Conservation (phyloP, 2,113 vertebrate species). For the Aix galericulata region DNA sequence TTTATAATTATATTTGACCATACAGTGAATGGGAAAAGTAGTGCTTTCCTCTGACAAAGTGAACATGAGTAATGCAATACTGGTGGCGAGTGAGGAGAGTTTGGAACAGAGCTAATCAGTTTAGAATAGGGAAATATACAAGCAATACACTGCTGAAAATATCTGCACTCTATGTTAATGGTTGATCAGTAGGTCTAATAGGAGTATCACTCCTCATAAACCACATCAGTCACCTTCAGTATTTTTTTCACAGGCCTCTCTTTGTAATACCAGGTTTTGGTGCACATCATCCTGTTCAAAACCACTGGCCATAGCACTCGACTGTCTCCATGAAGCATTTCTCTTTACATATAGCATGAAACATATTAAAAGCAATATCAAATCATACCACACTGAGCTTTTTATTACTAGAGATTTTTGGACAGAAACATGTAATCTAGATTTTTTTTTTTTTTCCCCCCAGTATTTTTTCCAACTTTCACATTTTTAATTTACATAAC, state of each 20-base stretch:
- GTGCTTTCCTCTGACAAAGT: constrained; percentile 17
- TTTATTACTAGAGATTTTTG: constrained; percentile 67
- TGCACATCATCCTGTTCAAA: not conserved
- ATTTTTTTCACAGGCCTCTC: not conserved
- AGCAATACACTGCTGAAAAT: not conserved
- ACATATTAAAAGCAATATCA: constrained; percentile 22
- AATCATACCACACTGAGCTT: constrained; percentile 60
- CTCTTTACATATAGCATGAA: not conserved
- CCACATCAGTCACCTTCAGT: not conserved
- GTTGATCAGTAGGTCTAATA: constrained; percentile 9
- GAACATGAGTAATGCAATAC: not conserved
- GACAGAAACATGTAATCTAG: constrained; percentile 47
- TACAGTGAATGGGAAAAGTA: not conserved
- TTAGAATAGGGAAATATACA: not conserved
- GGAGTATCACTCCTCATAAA: not conserved
- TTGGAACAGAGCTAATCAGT: constrained; percentile 27
- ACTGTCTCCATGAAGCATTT: not conserved
- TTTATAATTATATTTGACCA: constrained; percentile 26
- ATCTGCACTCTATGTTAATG: constrained; percentile 2
- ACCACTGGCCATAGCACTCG: not conserved
- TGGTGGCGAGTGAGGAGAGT: constrained; percentile 6
- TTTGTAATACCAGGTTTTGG: not conserved
- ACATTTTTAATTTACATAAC: constrained; percentile 64
- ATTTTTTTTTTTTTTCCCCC: not conserved
- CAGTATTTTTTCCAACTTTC: not conserved